These are phyloP conservation scores for Subacronicta megacephala DNA, from an alignment of 2,888 invertebrate genomes.

Conservation along the genomic window DNA sequence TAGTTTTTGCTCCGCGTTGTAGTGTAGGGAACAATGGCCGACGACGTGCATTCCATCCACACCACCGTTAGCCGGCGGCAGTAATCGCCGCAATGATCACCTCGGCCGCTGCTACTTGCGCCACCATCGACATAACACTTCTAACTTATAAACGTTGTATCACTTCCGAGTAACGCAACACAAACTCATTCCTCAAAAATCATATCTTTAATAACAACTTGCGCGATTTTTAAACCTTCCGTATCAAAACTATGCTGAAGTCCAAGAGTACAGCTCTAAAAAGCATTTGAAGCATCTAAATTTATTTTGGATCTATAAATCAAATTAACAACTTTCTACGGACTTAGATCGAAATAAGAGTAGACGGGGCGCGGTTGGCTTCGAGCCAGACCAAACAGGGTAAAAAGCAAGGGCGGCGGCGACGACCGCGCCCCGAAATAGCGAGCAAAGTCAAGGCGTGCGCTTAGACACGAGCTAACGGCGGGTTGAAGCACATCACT, in stretches of 20 bases:
- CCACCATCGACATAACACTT: conserved; percentile 47
- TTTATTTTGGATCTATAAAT: conserved; percentile 58
- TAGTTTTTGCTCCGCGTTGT: conserved; percentile 75
- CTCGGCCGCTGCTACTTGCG: conserved; percentile 50
- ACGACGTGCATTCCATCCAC: conserved; percentile 79
- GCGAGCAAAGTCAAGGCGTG: conserved; percentile 88
- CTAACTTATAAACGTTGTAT: conserved; percentile 56
- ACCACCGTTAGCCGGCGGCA: conserved; percentile 81
- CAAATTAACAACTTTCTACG: conserved; percentile 68
- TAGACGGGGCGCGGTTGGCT: conserved; percentile 82
- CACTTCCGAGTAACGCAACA: conserved; percentile 54
- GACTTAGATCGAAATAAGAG: conserved; percentile 68
- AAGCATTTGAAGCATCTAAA: conserved; percentile 17
- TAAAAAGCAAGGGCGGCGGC: conserved; percentile 86
- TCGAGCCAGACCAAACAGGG: conserved; percentile 86
- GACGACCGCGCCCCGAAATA: conserved; percentile 86
- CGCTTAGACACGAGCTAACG: conserved; percentile 66
- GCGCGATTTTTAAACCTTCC: conserved; percentile 7
- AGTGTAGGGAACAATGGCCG: conserved; percentile 80
- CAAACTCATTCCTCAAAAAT: conserved; percentile 33
- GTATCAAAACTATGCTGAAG: conserved; percentile 9
- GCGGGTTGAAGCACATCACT: conserved; percentile 58
- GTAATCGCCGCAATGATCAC: conserved; percentile 77
- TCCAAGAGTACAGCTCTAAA: conserved; percentile 9
- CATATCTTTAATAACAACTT: conserved; percentile 14